Evolutionary conservation across 2,797 vertebrate species (phyloP).

Genomic region (Artibeus jamaicensis): DNA sequence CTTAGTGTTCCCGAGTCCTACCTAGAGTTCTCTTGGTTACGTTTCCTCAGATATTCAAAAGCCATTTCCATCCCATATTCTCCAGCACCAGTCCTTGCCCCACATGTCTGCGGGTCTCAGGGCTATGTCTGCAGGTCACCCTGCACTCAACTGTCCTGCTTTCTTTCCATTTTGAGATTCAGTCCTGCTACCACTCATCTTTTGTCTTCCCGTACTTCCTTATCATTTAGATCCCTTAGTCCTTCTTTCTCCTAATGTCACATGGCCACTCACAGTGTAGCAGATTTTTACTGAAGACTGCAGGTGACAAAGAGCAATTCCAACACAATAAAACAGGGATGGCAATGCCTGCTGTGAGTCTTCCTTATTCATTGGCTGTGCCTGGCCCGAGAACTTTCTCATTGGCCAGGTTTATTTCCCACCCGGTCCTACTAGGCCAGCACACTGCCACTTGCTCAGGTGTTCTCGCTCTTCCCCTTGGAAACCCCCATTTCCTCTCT

Average conservation of each 20-base stretch:
- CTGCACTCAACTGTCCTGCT: background rate
- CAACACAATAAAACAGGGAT: rapidly evolving
- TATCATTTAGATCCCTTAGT: background rate
- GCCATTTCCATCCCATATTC: too few species aligned
- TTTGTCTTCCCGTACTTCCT: background rate
- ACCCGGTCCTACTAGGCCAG: rapidly evolving
- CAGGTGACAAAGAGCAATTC: background rate
- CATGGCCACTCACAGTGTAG: too few species aligned
- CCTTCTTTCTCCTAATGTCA: background rate
- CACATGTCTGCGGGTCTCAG: background rate
- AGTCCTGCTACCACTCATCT: rapidly evolving
- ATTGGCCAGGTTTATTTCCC: background rate
- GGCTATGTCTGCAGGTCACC: rapidly evolving
- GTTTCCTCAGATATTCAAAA: background rate
- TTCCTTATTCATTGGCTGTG: background rate
- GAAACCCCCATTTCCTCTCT: background rate
- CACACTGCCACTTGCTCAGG: background rate
- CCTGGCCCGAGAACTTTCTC: background rate
- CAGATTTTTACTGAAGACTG: background rate
- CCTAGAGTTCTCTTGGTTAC: background rate
- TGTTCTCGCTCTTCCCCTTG: background rate
- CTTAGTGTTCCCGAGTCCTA: background rate
- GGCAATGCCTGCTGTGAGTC: rapidly evolving
- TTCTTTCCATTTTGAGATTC: background rate
- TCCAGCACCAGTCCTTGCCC: background rate